Evolutionary conservation across 2,888 invertebrate genomes (phyloP).

Genomic region (Drosophila colorata): DNA sequence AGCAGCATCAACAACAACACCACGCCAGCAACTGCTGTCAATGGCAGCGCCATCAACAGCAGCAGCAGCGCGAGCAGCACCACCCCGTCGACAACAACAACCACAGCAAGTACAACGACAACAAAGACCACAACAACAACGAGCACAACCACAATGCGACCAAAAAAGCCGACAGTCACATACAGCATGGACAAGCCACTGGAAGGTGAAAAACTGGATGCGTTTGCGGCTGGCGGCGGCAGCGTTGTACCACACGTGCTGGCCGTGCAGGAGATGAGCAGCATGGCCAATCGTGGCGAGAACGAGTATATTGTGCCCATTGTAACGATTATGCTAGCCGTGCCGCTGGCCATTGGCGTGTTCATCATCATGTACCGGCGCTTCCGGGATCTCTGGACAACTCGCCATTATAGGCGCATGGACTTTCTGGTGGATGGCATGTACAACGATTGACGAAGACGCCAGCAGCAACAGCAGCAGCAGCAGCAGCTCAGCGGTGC

Average conservation of each 20-base stretch:
- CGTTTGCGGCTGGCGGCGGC: slow-evolving; percentile 2
- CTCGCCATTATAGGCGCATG: slow-evolving; percentile 94
- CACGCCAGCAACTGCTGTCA: slow-evolving; percentile 5
- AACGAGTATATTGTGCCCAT: slow-evolving; percentile 91
- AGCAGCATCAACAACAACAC: not conserved
- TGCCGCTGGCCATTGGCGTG: slow-evolving; percentile 89
- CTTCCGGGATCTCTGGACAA: slow-evolving; percentile 93
- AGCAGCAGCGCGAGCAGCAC: slow-evolving; percentile 13
- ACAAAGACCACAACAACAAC: slow-evolving; percentile 76
- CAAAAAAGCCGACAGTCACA: slow-evolving; percentile 87
- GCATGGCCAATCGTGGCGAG: slow-evolving; percentile 81
- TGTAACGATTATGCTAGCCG: slow-evolving; percentile 90
- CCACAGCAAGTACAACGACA: slow-evolving; percentile 69
- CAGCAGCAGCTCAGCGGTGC: slow-evolving; percentile 7
- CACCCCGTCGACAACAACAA: slow-evolving; percentile 58
- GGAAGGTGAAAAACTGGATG: slow-evolving; percentile 46
- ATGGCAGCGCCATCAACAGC: slow-evolving; percentile 3
- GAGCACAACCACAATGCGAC: slow-evolving; percentile 81
- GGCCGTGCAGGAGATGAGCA: slow-evolving; percentile 75
- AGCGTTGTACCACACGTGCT: slow-evolving; percentile 57
- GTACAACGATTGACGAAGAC: slow-evolving; percentile 90
- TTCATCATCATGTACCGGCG: slow-evolving; percentile 89
- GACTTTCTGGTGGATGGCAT: slow-evolving; percentile 95
- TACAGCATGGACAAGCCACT: slow-evolving; percentile 81
- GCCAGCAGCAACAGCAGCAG: slow-evolving; percentile 36